phyloP scores from a whole-genome alignment of 1,140 invertebrate species.

The Mizuhopecten yessoensis region DNA sequence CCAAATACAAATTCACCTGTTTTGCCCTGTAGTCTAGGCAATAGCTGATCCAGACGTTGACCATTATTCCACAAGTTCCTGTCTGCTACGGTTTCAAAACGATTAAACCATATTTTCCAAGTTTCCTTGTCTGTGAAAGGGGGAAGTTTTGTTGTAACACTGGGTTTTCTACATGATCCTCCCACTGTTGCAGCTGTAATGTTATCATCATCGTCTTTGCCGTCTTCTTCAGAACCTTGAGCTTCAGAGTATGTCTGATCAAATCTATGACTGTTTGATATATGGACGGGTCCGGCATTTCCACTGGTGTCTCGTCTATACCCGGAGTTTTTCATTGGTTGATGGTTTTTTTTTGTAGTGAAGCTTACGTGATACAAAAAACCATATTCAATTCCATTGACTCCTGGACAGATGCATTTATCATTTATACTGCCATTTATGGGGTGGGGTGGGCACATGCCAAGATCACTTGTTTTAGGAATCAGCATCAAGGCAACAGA shows the following conservation, averaged over 20 bases:
- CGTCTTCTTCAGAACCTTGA: not conserved
- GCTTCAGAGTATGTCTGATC: not conserved
- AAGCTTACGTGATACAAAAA: no score
- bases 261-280: not conserved
- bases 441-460: no score
- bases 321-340: no score
- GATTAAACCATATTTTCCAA: slow-evolving; percentile 60
- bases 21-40: slow-evolving; percentile 57
- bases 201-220: not conserved
- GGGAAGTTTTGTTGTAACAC: slow-evolving; percentile 52
- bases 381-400: not conserved
- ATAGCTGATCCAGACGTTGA: slow-evolving; percentile 52
- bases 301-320: not conserved
- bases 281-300: not conserved
- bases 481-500: no score
- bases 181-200: not conserved
- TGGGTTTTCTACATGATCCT: not conserved
- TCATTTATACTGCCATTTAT: slow-evolving; percentile 47
- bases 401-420: slow-evolving; percentile 49
- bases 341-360: no score
- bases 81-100: slow-evolving; percentile 58
- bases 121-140: slow-evolving; percentile 54
- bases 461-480: no score
- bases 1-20: slow-evolving; percentile 60
- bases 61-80: slow-evolving; percentile 49